Evolutionary conservation across 2,888 invertebrate genomes (phyloP).

Genomic region (Drosophila siamana): DNA sequence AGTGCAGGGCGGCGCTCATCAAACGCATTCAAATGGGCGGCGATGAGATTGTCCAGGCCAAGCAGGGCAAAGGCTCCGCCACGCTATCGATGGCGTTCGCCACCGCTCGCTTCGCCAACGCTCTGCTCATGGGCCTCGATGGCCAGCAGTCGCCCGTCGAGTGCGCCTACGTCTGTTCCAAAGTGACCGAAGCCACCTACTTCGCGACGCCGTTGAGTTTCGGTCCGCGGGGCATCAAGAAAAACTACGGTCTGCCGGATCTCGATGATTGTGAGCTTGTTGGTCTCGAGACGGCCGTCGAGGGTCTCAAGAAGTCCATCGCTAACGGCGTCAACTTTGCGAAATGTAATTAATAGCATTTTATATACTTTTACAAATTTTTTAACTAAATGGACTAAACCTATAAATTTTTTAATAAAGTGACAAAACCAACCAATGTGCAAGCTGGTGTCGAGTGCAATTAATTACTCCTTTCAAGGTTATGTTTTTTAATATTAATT

Average conservation of each 20-base stretch:
- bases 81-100: conserved; percentile 99
- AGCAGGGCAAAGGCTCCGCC: conserved; percentile 97
- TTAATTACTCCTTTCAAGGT: too few species aligned
- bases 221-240: conserved; percentile 87
- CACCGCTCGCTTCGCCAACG: neutral
- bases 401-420: too few species aligned
- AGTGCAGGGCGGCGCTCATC: conserved; percentile 92
- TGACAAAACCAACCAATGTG: too few species aligned
- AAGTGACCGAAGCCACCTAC: conserved; percentile 92
- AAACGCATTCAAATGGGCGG: conserved; percentile 98
- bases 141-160: conserved; percentile 92
- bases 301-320: conserved; percentile 95
- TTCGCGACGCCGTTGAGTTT: conserved; percentile 92
- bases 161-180: conserved; percentile 95
- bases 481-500: too few species aligned
- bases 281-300: conserved; percentile 91
- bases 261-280: conserved; percentile 91
- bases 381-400: too few species aligned
- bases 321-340: conserved; percentile 95
- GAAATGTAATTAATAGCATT: neutral
- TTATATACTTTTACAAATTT: neutral
- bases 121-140: conserved; percentile 86
- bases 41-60: conserved; percentile 92
- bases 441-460: too few species aligned
- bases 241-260: conserved; percentile 92